phyloP scores from a whole-genome alignment of 2,797 vertebrate genomes.

The Pelochelys cantorii region DNA sequence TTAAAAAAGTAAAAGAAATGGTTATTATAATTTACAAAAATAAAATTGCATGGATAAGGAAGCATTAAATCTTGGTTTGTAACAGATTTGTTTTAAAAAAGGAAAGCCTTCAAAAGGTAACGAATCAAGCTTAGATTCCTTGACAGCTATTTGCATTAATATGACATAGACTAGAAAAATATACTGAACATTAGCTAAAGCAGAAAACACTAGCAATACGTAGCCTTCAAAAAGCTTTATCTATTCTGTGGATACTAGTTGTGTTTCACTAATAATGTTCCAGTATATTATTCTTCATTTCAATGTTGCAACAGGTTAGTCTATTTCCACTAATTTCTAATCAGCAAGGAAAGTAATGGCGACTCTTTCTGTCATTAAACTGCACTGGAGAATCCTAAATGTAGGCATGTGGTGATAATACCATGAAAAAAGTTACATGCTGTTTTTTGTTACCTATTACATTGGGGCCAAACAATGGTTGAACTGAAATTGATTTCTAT shows the following conservation, averaged over 20 bases:
- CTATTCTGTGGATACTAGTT: not conserved
- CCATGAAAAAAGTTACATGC: not conserved
- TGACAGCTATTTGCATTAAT: not conserved
- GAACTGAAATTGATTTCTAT: not conserved
- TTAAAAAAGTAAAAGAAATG: not conserved
- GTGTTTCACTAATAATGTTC: not conserved
- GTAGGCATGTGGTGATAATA: not conserved
- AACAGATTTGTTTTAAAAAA: not conserved
- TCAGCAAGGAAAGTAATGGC: not conserved
- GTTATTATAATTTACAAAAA: fast-evolving
- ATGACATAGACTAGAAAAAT: not conserved
- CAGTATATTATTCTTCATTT: not conserved
- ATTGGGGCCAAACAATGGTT: not conserved
- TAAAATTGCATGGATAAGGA: not conserved
- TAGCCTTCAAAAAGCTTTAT: not conserved
- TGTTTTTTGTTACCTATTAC: not conserved
- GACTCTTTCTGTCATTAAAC: not conserved
- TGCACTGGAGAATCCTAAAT: not conserved
- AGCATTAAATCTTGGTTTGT: not conserved
- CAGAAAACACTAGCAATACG: not conserved
- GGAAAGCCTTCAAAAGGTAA: not conserved
- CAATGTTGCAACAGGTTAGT: not conserved
- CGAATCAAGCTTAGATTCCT: not conserved
- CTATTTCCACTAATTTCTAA: not conserved
- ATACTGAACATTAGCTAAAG: not conserved